These are phyloP conservation scores for Coptodon rendalli DNA, from an alignment of 2,113 vertebrate species.

Conservation along the genomic window DNA sequence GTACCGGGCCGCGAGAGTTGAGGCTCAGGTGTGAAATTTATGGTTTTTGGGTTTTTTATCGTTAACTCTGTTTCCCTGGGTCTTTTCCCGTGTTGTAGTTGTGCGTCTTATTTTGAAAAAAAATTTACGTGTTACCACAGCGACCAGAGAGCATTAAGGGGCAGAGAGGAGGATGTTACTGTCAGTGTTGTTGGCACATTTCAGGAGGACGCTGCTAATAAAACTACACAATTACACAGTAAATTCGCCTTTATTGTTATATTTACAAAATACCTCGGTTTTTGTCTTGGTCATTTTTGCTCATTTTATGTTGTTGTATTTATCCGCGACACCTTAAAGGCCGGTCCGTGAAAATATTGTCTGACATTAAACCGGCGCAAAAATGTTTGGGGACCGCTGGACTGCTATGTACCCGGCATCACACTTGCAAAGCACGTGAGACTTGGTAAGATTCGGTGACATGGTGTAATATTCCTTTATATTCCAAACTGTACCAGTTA, in stretches of 20 bases:
- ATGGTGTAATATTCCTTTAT: neutral
- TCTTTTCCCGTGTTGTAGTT: rapidly evolving
- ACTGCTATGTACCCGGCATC: neutral
- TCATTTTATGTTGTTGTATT: neutral
- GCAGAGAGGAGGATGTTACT: neutral
- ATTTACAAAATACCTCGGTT: neutral
- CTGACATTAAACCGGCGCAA: too few species aligned
- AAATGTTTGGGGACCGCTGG: too few species aligned
- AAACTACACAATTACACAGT: rapidly evolving
- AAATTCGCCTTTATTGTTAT: neutral
- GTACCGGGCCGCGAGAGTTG: neutral
- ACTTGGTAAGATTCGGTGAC: neutral
- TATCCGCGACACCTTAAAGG: rapidly evolving
- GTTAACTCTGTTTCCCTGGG: rapidly evolving
- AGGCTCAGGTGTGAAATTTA: neutral
- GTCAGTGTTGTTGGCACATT: neutral
- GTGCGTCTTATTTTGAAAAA: neutral
- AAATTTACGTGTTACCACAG: neutral
- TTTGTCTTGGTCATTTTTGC: neutral
- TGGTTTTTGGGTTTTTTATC: too few species aligned
- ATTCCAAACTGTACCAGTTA: neutral
- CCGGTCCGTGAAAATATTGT: neutral
- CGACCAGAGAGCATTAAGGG: neutral
- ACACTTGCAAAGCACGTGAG: neutral
- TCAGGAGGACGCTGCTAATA: neutral